Percentiles rank a stretch among this genome's conserved stretches.
Conservation (phyloP, 2,888 invertebrate genomes). For the Melinaea marsaeus region DNA sequence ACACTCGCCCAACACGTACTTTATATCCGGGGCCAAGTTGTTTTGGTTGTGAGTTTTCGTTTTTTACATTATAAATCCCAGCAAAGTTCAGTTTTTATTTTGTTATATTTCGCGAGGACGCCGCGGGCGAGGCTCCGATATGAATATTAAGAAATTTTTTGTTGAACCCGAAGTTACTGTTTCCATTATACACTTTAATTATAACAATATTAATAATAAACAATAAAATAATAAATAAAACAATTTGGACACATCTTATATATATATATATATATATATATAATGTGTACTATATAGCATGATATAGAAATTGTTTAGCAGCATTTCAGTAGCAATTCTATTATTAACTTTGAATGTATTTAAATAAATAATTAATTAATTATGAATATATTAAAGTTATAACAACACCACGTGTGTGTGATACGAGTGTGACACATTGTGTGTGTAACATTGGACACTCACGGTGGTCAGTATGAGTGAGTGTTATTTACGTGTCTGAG, state of each 20-base stretch:
- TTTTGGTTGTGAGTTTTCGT: conserved; percentile 37
- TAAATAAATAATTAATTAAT: too few relatives aligned
- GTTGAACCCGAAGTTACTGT: conserved; percentile 40
- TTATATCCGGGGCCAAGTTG: conserved; percentile 35
- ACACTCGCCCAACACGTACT: conserved; percentile 6
- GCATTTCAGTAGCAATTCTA: too few relatives aligned
- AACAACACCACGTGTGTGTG: too few relatives aligned
- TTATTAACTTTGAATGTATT: too few relatives aligned
- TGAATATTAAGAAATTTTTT: conserved; percentile 68
- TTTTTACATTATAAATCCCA: conserved; percentile 67
- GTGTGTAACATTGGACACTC: conserved; percentile 45
- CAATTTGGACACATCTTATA: too few relatives aligned
- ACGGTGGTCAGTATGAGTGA: conserved; percentile 58
- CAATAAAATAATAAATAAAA: neutral
- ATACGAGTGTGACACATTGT: neutral
- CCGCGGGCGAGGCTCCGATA: conserved; percentile 64
- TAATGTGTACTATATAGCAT: too few relatives aligned
- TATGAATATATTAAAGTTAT: too few relatives aligned
- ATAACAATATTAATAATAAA: conserved; percentile 13
- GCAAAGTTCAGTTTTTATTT: conserved; percentile 65
- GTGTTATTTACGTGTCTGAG: conserved; percentile 59
- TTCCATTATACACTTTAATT: conserved; percentile 39
- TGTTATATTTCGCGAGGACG: conserved; percentile 71
- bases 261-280: too few relatives aligned
- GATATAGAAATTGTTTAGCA: too few relatives aligned